Percentiles rank a stretch among this genome's conserved stretches.
phyloP scores from a whole-genome alignment of 2,113 vertebrate species.

The Nansenia antarctica region DNA sequence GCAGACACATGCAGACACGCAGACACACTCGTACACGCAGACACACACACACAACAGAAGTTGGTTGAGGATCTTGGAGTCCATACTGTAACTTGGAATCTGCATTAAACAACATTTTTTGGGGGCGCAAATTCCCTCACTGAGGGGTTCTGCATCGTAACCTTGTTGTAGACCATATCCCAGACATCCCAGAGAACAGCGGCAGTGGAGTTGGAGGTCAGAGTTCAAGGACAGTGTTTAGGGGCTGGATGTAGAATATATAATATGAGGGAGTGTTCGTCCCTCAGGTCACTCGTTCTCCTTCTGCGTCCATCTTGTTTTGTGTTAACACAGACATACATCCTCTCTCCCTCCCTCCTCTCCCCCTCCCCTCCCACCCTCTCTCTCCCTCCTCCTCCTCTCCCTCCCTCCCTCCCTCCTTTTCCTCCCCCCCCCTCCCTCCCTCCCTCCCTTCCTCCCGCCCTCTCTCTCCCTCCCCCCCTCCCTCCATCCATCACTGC shows the following conservation, averaged over 20 bases:
- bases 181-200: not conserved
- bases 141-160: too few relatives aligned
- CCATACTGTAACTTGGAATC: too few relatives aligned
- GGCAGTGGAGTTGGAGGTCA: slow-evolving; percentile 16
- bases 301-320: not conserved
- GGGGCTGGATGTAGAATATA: not conserved
- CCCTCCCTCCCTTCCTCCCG: not conserved
- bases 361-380: not conserved
- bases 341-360: not conserved
- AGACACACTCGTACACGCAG: too few relatives aligned
- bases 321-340: not conserved
- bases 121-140: too few relatives aligned
- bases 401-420: not conserved
- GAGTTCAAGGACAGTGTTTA: slow-evolving; percentile 14
- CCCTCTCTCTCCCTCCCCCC: not conserved
- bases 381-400: not conserved
- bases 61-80: too few relatives aligned
- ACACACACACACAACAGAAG: too few relatives aligned
- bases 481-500: slow-evolving; percentile 84
- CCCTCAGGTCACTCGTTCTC: too few relatives aligned
- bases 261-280: too few relatives aligned
- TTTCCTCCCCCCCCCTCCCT: too few relatives aligned
- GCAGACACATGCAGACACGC: not conserved
- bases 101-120: too few relatives aligned
- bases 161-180: not conserved